Evolutionary conservation across 2,797 vertebrate genomes (phyloP), one percentile per base, ranked within the genome.

Genomic region (Hylomyscus alleni): DNA sequence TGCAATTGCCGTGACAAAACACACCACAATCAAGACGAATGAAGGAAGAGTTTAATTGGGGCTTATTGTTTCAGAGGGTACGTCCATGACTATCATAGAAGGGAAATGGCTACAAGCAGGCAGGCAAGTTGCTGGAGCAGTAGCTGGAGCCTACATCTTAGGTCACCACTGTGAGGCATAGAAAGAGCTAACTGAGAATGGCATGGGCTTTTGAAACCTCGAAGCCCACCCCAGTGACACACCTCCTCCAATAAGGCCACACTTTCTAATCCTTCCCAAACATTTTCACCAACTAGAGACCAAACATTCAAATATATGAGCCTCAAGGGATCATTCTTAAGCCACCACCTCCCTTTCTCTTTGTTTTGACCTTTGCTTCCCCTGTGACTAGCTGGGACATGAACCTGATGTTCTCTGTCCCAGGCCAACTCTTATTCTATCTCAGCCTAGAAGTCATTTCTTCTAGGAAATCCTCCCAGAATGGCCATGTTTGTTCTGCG

Each of bases 391-490:
- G 15, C 65, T 69, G 12, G 54, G 24, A 50, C 26, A 11, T 44
- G 65, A 52, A 17, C 56, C 17, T 20, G 56, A n/a, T 4, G 8
- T 54, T 58, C 52, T 62, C 50, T 65, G 76, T 62, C 24, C 50
- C 58, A 3, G 31, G 20, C n/a, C 78, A 29, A 60, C 29, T 26
- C 31, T 65, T 75, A 1, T 6, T 65, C 47, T 24, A n/a, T 65
- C 78, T 91, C 89, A 6, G 22, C 13, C 12, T 26, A 67, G 56
- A 88, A 6, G 40, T 17, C n/a, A 12, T 65, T 90, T 93, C 93
- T 85, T 82, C 89, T 88, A 94, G 84, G 50, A 93, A 91, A 77
- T 34, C 92, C 91, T 80, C 90, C n/a, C 13, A 44, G 20, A 44
- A 40, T 22, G 34, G 40, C 13, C 4, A n/a, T 76, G 3, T 3